Evolutionary conservation across 2,888 invertebrate species (phyloP).

Genomic region (Reticulitermes lucifugus): DNA sequence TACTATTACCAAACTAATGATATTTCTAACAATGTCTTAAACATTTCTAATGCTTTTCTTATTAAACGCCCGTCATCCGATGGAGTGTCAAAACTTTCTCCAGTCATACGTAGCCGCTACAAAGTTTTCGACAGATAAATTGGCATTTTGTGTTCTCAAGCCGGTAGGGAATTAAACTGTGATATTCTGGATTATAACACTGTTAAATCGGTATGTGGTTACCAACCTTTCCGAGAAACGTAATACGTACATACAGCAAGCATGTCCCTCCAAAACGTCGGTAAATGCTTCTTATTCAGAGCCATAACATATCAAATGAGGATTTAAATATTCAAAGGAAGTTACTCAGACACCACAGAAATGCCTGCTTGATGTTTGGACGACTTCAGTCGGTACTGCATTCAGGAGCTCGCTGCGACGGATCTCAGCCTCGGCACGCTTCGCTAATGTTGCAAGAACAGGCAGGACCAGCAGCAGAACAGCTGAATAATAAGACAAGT

Average conservation of each 20-base stretch:
- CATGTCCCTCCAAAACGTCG: too few species aligned
- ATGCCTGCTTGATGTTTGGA: background rate
- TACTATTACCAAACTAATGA: background rate
- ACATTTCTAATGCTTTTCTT: background rate
- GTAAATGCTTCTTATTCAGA: background rate
- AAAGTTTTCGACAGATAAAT: too few species aligned
- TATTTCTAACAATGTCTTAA: background rate
- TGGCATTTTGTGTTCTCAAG: too few species aligned
- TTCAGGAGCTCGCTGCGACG: background rate
- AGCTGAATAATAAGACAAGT: background rate
- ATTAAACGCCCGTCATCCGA: too few species aligned
- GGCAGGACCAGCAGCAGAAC: background rate
- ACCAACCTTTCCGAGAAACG: too few species aligned
- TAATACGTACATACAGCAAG: too few species aligned
- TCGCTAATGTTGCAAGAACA: constrained; percentile 31
- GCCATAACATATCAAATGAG: background rate
- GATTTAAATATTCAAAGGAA: background rate
- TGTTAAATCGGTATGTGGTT: too few species aligned
- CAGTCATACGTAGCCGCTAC: too few species aligned
- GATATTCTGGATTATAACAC: too few species aligned
- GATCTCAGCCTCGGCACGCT: constrained; percentile 28
- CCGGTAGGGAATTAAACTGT: too few species aligned
- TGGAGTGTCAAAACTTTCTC: too few species aligned
- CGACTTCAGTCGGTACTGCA: background rate
- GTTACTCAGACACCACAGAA: background rate